Conservation (phyloP, 2,888 invertebrate species). For the Odontomyia ornata region DNA sequence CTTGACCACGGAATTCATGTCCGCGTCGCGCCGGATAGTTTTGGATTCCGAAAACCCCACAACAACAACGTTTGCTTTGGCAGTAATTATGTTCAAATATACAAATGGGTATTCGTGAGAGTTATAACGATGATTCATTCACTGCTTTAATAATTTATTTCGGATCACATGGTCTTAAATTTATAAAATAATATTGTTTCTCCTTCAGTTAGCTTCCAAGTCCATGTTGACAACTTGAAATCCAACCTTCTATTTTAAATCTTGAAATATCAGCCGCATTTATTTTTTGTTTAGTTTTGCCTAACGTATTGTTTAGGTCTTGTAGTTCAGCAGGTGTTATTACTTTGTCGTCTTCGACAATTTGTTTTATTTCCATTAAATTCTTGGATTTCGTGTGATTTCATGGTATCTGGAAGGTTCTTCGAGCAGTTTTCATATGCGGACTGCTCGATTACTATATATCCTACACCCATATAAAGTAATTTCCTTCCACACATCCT, state of each 20-base stretch:
- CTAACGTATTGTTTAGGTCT: slow-evolving; percentile 52
- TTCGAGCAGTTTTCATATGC: no score
- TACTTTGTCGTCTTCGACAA: slow-evolving; percentile 58
- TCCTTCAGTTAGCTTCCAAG: slow-evolving; percentile 90
- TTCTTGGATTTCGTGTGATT: no score
- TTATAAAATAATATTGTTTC: slow-evolving; percentile 93
- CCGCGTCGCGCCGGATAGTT: no score
- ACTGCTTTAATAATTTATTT: slow-evolving; percentile 82
- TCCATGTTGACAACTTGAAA: slow-evolving; percentile 88
- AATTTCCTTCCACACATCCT: no score
- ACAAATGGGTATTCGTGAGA: slow-evolving; percentile 91
- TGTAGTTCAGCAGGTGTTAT: slow-evolving; percentile 53
- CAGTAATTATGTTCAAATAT: slow-evolving; percentile 80
- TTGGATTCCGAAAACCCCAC: no score
- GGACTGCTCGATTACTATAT: no score
- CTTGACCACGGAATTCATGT: no score
- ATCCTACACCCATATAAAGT: no score
- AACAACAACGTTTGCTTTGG: slow-evolving; percentile 78
- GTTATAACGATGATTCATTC: slow-evolving; percentile 91
- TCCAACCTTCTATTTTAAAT: slow-evolving; percentile 80
- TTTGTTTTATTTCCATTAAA: slow-evolving; percentile 63
- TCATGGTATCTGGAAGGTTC: no score
- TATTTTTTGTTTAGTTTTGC: slow-evolving; percentile 58
- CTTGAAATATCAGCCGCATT: slow-evolving; percentile 54
- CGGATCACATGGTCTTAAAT: slow-evolving; percentile 93